These are phyloP conservation scores for Ichneumon xanthorius DNA, from an alignment of 2,888 invertebrate species.

Conservation along the genomic window DNA sequence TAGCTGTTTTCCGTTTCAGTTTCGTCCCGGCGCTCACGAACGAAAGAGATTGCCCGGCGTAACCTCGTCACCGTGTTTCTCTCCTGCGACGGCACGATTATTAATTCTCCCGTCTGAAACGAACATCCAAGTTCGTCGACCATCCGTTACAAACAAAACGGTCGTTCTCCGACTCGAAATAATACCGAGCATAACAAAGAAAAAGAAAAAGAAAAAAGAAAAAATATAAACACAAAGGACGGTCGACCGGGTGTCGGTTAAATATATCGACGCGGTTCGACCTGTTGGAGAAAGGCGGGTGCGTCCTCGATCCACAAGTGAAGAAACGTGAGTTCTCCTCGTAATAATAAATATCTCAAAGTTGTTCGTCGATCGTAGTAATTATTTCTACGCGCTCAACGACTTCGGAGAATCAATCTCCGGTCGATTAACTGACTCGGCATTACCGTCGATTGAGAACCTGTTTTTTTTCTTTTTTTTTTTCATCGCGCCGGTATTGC, in stretches of 20 bases:
- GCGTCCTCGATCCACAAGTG: slow-evolving; percentile 37
- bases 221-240: not conserved
- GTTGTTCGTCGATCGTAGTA: not conserved
- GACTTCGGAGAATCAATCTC: not conserved
- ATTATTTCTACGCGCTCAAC: not conserved
- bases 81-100: slow-evolving; percentile 6
- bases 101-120: not conserved
- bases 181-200: not conserved
- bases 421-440: not conserved
- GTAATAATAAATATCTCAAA: slow-evolving; percentile 6
- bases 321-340: slow-evolving; percentile 39
- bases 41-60: slow-evolving; percentile 35
- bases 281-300: slow-evolving; percentile 55
- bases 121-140: not conserved
- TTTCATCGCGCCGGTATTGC: not conserved
- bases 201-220: not conserved
- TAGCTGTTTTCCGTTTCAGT: slow-evolving; percentile 70
- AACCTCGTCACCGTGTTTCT: slow-evolving; percentile 25
- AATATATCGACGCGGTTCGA: slow-evolving; percentile 29
- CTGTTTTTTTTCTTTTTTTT: not conserved
- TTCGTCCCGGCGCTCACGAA: slow-evolving; percentile 66
- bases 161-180: not conserved
- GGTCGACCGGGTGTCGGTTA: not conserved
- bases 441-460: not conserved
- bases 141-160: not conserved